Percentiles rank a stretch among this genome's conserved stretches.
These are phyloP conservation scores for Parauchenoglanis ngamensis DNA, from an alignment of 2,797 vertebrate species.

Conservation along the genomic window DNA sequence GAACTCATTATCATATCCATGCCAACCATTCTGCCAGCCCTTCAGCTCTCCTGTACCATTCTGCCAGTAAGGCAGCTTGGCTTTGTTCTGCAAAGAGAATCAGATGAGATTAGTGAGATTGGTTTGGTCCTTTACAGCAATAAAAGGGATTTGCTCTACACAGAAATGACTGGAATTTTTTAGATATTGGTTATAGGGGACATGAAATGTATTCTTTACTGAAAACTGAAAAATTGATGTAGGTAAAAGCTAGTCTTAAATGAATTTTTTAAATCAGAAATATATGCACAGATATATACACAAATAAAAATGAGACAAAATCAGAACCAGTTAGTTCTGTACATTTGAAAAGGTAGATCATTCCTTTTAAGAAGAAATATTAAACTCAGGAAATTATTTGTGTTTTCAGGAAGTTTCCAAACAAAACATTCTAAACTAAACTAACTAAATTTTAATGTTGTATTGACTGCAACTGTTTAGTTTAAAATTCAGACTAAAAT, in stretches of 20 bases:
- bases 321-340: background rate
- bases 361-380: background rate
- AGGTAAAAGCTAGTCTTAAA: background rate
- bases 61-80: conserved; percentile 85
- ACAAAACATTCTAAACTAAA: no score
- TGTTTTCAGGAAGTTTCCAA: background rate
- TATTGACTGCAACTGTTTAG: background rate
- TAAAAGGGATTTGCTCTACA: background rate
- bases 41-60: conserved; percentile 76
- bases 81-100: conserved; percentile 76
- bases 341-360: background rate
- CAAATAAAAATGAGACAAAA: background rate
- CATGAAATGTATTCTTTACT: background rate
- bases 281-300: background rate
- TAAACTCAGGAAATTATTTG: background rate
- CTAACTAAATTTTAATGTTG: no score
- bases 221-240: background rate
- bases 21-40: conserved; percentile 94
- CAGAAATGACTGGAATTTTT: background rate
- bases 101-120: background rate
- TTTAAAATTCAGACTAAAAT: background rate
- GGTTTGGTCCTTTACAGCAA: background rate
- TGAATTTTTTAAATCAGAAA: background rate
- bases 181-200: background rate
- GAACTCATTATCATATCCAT: conserved; percentile 92